These are phyloP conservation scores for Pseudopodoces humilis DNA, from an alignment of 2,113 vertebrate species.

Conservation along the genomic window DNA sequence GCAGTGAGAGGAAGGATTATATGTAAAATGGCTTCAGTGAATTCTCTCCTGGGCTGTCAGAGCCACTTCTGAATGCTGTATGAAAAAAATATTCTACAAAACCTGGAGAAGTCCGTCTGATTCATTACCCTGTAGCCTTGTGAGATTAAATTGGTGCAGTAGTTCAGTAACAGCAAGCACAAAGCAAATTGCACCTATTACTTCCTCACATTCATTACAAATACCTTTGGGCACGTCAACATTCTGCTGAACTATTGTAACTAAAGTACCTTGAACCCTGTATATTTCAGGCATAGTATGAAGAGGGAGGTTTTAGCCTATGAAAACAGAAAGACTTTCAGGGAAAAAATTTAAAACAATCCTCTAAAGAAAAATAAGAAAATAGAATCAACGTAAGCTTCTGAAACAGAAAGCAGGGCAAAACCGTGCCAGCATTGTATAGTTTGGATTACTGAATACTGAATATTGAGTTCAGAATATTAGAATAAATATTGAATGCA, in stretches of 20 bases:
- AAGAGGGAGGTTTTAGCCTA: not conserved
- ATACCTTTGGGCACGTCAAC: accelerated
- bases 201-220: not conserved
- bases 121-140: not conserved
- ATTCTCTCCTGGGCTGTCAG: not conserved
- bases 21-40: not conserved
- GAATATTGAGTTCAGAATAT: not conserved
- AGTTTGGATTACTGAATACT: not conserved
- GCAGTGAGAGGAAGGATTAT: not conserved
- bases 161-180: not conserved
- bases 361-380: not conserved
- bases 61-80: not conserved
- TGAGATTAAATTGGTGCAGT: not conserved
- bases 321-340: not conserved
- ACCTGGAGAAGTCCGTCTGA: not conserved
- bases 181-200: not conserved
- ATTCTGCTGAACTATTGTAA: not conserved
- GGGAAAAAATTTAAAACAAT: not conserved
- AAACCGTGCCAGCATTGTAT: not conserved
- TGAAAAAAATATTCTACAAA: not conserved
- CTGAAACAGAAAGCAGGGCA: not conserved
- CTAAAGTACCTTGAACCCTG: not conserved
- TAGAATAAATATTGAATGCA: not conserved
- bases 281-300: not conserved
- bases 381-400: not conserved